Base-by-base conservation (phyloP, 37 sponge, comb jelly and placozoan species). In the Ephydatia muelleri region DNA sequence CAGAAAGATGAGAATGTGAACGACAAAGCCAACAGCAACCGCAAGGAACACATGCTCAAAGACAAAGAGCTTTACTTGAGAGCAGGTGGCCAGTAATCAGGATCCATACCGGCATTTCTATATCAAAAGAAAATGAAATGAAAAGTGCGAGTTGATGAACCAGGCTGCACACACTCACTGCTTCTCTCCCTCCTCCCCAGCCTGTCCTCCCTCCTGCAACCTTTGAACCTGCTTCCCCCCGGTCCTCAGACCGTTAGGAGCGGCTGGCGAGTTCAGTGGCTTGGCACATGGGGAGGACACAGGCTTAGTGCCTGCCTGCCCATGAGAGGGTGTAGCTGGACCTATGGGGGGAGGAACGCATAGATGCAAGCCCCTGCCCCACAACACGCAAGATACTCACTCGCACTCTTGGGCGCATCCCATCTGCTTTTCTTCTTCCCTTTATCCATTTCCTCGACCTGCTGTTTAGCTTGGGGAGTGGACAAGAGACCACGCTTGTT, bases 1-100 rank as follows among this genome's bases (percentile, higher is more conserved):
- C 37, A 23, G 72, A 11, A 35, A 16, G 65, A 31, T 19, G 38
- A 28, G 23, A 34, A 26, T 4, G 28, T 68, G 11, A 26, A 68
- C 5, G 11, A 68, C 29, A 31, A 70, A 27, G 37, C 11, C 37
- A 40, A 65, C 66, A 21, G 21, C 19, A 29, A 68, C 29, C 5
- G 29, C 32, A 34, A 27, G 32, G 75, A 12, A 3, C 38, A 37
- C 36, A 34, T 37, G 27, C 72, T 28, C 29, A 28, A n/a, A 28
- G 21, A 75, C 30, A 75, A 8, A 75, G 38, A 72, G 12, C 38
- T 12, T 16, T 48, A 84, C 85, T 48, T 65, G 36, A 84, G 77
- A 37, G 34, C 34, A 28, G 85, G 85, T 0, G 85, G 85, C 85
- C 85, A 84, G n/a, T 77, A 69, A 12, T 29, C 37, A 27, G 82